These are phyloP conservation scores for Percopsis transmontana DNA, from an alignment of 2,113 vertebrate genomes.

Conservation along the genomic window DNA sequence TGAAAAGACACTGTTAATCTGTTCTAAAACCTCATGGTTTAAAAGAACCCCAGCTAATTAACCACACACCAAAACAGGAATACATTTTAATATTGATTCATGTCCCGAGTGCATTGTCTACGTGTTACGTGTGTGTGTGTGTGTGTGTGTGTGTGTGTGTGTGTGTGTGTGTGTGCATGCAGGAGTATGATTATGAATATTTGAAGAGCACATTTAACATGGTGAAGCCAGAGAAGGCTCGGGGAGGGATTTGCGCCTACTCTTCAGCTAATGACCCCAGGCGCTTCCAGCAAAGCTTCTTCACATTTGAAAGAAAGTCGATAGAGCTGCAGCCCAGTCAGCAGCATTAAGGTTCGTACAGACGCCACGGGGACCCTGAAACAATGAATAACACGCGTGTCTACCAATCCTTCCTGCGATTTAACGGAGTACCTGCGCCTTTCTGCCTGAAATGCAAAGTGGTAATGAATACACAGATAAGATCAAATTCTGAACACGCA, in stretches of 20 bases:
- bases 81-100: slow-evolving; percentile 84
- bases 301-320: slow-evolving; percentile 86
- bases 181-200: slow-evolving; percentile 86
- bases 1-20: slow-evolving; percentile 78
- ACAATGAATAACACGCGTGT: slow-evolving; percentile 86
- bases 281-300: slow-evolving; percentile 84
- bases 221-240: slow-evolving; percentile 75
- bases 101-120: slow-evolving; percentile 66
- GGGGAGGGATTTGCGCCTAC: slow-evolving; percentile 80
- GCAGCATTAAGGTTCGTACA: slow-evolving; percentile 83
- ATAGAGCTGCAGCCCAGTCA: slow-evolving; percentile 81
- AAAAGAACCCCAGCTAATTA: slow-evolving; percentile 83
- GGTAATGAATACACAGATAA: slow-evolving; percentile 75
- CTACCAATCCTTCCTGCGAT: slow-evolving; percentile 84
- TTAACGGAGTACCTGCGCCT: slow-evolving; percentile 76
- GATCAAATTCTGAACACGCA: slow-evolving; percentile 75
- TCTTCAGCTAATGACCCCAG: slow-evolving; percentile 84
- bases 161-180: slow-evolving; percentile 51
- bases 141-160: slow-evolving; percentile 27
- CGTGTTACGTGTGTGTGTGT: slow-evolving; percentile 25
- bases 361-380: slow-evolving; percentile 78
- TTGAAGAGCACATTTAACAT: slow-evolving; percentile 84
- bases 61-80: slow-evolving; percentile 81
- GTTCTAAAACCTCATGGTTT: slow-evolving; percentile 78
- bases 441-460: slow-evolving; percentile 80